A percentile compares a stretch with the other conserved stretches of the same genome.
Evolutionary conservation across 2,888 invertebrate species (phyloP).

Genomic region (Pycnomerus fuliginosus): DNA sequence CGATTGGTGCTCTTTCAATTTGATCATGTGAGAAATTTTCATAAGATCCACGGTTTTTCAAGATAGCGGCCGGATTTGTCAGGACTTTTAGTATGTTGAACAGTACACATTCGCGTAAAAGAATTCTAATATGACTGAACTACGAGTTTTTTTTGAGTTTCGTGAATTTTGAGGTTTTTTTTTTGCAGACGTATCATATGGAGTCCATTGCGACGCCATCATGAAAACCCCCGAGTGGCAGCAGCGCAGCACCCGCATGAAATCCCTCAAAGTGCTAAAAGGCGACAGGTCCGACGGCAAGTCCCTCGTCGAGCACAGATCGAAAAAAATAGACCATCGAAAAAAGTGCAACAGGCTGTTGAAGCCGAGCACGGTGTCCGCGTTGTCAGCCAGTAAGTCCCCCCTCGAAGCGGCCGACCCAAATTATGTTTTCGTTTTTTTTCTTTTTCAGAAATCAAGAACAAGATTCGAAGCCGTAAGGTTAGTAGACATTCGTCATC

Average conservation of each 20-base stretch:
- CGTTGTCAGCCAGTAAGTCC: slow-evolving; percentile 55
- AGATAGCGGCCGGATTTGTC: too few relatives aligned
- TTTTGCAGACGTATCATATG: slow-evolving; percentile 63
- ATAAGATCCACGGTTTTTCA: too few relatives aligned
- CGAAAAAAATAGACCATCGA: slow-evolving; percentile 53
- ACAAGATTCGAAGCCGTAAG: slow-evolving; percentile 47
- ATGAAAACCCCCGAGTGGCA: slow-evolving; percentile 81
- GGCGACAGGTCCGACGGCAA: slow-evolving; percentile 43
- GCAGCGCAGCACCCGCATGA: slow-evolving; percentile 60
- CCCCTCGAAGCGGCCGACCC: not conserved
- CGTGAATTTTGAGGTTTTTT: too few relatives aligned
- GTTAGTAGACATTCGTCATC: slow-evolving; percentile 36
- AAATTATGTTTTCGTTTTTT: not conserved
- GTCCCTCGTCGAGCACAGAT: slow-evolving; percentile 42
- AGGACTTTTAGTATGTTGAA: too few relatives aligned
- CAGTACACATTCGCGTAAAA: too few relatives aligned
- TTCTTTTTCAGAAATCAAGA: slow-evolving; percentile 45
- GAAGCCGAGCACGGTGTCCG: slow-evolving; percentile 55
- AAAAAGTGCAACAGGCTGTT: slow-evolving; percentile 54
- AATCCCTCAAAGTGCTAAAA: slow-evolving; percentile 46
- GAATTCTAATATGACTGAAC: too few relatives aligned
- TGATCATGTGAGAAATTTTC: too few relatives aligned
- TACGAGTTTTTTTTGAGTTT: too few relatives aligned
- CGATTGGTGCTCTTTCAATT: too few relatives aligned
- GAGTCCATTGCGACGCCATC: slow-evolving; percentile 69